phyloP scores from a whole-genome alignment of 2,113 vertebrate genomes.

The Ia io region DNA sequence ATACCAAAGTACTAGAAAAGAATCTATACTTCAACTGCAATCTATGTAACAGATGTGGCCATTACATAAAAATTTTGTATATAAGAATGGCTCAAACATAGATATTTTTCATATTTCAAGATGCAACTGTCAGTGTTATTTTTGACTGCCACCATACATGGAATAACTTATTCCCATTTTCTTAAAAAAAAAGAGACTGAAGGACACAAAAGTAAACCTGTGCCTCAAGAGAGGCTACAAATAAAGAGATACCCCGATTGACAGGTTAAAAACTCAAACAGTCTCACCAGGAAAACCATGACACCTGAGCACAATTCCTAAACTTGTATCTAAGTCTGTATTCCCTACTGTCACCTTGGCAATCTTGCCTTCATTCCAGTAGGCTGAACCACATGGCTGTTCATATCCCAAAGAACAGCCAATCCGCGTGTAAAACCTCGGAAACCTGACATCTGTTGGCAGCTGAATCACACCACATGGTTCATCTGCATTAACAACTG shows the following conservation, averaged over 20 bases:
- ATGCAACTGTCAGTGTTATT: background rate
- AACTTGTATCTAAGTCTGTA: background rate
- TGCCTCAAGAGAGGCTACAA: background rate
- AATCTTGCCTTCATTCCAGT: background rate
- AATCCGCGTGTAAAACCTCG: background rate
- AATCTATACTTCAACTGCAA: background rate
- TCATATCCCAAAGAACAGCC: constrained; percentile 2
- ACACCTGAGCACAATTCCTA: background rate
- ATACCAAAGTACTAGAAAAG: background rate
- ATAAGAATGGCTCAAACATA: background rate
- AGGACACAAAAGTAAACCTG: background rate
- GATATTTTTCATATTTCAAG: background rate
- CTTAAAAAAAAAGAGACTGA: background rate
- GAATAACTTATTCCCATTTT: background rate
- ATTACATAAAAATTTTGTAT: background rate
- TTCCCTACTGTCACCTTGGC: background rate
- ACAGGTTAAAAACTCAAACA: background rate
- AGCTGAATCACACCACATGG: background rate
- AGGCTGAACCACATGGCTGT: background rate
- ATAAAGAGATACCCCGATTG: background rate
- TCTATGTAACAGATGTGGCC: background rate
- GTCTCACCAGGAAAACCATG: background rate
- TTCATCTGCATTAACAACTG: background rate
- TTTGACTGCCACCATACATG: background rate
- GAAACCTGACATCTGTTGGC: constrained; percentile 19